Base-by-base conservation (phyloP, 2,113 vertebrate genomes). In the Coptodon bakossiorum region DNA sequence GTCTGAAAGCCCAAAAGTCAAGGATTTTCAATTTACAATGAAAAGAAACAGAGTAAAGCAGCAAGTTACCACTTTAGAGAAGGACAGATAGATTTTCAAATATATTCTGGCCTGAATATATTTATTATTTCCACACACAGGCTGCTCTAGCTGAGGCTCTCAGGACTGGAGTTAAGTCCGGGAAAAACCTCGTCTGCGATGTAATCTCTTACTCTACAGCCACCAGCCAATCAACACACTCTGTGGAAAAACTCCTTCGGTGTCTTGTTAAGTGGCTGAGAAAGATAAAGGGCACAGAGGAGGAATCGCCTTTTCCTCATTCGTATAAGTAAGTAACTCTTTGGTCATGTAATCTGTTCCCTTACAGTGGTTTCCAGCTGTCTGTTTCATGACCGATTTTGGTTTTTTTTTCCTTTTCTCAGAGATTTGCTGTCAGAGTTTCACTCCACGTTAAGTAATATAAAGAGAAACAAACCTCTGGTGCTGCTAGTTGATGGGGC, bases 121-220 rank as follows among this genome's bases (percentile, higher is more conserved):
- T 63, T 50, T 34, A 29, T 19, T 43, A 16, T 53, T 50, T 59
- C 61, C 22, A 12, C 31, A 40, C 59, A 31, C 89, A 97, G 97
- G 96, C 97, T 19, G 96, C 95, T 34, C 87, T 97, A 6, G 94
- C 95, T 14, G 89, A 95, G 10, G 63, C 93, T 19, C 95, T 97
- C 81, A 95, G 89, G 88, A 90, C 89, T 3, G 81, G 94, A 61
- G 66, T 17, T 5, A 93, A 82, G 48, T 87, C 92, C 36, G 93
- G 43, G 59, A 92, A 57, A 79, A 81, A 91, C 19, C 56, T 91
- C 0, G 52, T 24, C 19, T 96, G 87, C 82, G 91, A 96, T 13
- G 96, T 97, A 78, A 95, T 98, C 80, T 97, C 96, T 89, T 98
- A 98, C 91, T 98, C 97, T 19, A 93, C 96, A 3, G 94, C 95